A percentile compares a stretch with the other conserved stretches of the same genome.
Conservation (phyloP, 1,140 invertebrate species). For the Leptinotarsa defecta region DNA sequence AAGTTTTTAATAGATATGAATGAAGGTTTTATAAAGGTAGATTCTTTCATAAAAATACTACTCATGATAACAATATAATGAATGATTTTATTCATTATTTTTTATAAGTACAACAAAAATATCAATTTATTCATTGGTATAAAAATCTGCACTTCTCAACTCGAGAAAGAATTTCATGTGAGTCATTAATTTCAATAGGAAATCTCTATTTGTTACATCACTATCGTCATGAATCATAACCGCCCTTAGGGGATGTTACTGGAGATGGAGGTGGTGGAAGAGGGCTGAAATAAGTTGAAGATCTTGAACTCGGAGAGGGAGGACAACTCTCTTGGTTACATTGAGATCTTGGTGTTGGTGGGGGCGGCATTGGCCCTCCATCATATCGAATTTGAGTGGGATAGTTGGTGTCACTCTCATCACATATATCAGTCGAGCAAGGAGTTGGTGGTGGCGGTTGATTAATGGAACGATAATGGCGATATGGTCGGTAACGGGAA, state of each 20-base stretch:
- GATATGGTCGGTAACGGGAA: constrained; percentile 68
- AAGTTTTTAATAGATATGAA: too few relatives aligned
- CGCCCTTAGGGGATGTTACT: constrained; percentile 62
- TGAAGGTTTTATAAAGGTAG: too few relatives aligned
- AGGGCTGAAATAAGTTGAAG: constrained; percentile 74
- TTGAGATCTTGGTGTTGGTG: constrained; percentile 81
- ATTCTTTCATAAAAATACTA: too few relatives aligned
- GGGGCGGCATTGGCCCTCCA: constrained; percentile 77
- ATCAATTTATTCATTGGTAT: too few relatives aligned
- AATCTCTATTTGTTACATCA: too few relatives aligned
- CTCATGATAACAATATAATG: too few relatives aligned
- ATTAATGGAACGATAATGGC: constrained; percentile 78
- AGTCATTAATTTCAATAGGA: too few relatives aligned
- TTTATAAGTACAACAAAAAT: too few relatives aligned
- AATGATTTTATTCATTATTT: too few relatives aligned
- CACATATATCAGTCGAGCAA: constrained; percentile 91
- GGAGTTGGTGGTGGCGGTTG: constrained; percentile 91
- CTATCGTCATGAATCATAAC: constrained; percentile 47
- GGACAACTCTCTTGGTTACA: constrained; percentile 76
- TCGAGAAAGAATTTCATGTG: too few relatives aligned
- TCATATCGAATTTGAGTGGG: constrained; percentile 62
- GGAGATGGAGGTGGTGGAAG: constrained; percentile 74
- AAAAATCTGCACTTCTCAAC: too few relatives aligned
- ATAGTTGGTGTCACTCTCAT: constrained; percentile 81
- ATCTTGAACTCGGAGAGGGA: constrained; percentile 78